Conservation (phyloP, 1,140 invertebrate genomes). For the Lethrus apterus region DNA sequence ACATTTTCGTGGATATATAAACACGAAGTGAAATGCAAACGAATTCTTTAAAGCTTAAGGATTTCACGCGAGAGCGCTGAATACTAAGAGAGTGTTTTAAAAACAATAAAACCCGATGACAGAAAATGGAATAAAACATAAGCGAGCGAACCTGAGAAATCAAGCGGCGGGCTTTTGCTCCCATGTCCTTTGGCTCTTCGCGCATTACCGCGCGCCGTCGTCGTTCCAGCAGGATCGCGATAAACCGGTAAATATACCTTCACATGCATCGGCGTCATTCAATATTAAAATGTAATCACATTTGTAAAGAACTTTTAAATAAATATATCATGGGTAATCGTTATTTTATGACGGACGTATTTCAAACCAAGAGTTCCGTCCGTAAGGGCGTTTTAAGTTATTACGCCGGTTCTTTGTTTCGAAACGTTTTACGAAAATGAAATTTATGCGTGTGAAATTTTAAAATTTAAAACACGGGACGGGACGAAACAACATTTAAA, state of each 20-base stretch:
- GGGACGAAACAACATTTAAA: too few species aligned
- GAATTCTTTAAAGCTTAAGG: slow-evolving; percentile 10
- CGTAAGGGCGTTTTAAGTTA: too few species aligned
- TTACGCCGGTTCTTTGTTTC: too few species aligned
- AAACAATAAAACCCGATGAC: slow-evolving; percentile 30
- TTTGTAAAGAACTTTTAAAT: slow-evolving; percentile 31
- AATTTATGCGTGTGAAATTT: too few species aligned
- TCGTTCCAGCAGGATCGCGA: slow-evolving; percentile 15
- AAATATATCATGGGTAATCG: slow-evolving; percentile 29
- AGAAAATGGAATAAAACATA: slow-evolving; percentile 27
- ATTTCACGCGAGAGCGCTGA: slow-evolving; percentile 15
- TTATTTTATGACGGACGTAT: slow-evolving; percentile 26
- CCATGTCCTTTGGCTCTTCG: slow-evolving; percentile 17
- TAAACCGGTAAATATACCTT: slow-evolving; percentile 27
- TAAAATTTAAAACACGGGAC: too few species aligned
- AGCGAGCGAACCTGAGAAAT: slow-evolving; percentile 21
- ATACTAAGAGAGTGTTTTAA: slow-evolving; percentile 27
- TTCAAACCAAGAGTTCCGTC: too few species aligned
- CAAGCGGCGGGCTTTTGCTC: slow-evolving; percentile 15
- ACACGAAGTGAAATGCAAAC: slow-evolving; percentile 6
- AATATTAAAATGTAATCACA: slow-evolving; percentile 35
- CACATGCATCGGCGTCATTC: slow-evolving; percentile 29
- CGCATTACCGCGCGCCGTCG: slow-evolving; percentile 16
- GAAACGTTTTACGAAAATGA: too few species aligned
- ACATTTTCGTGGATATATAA: not conserved